Base-by-base conservation (phyloP, 2,888 invertebrate genomes). In the Dysmachus trigonus region DNA sequence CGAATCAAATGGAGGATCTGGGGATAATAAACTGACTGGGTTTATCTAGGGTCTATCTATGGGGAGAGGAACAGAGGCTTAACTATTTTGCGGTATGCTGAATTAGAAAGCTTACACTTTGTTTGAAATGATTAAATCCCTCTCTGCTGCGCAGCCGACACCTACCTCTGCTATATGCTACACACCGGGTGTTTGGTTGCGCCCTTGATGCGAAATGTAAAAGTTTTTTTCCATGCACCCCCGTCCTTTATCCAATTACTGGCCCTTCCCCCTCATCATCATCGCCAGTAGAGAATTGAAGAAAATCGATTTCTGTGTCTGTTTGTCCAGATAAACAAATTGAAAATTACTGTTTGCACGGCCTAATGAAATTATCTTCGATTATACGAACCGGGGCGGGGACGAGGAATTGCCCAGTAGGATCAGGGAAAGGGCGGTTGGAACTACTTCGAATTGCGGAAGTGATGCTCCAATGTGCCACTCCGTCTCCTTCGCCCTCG, bases 321-420 rank as follows among this genome's bases (percentile, higher is more conserved):
- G 71, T 85, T 85, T 76, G 85, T 62, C 35, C 76, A 85, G 79
- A 76, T 86, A 86, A 85, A 77, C 85, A 84, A 86, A 87, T 87
- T 86, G 87, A 85, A 87, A 87, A 86, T 86, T 87, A 86, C 87
- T 87, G 84, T 87, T 87, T 87, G 87, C 86, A 79, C 83, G 71
- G 87, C 87, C 85, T 87, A 87, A 87, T 87, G 85, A 87, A 87
- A 87, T 86, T 87, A 86, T 87, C 85, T 77, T 81, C 85, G 79
- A 76, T 76, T 76, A 76, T 35, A 27, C 51, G 2, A 33, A 33
- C n/a, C n/a, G n/a, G n/a, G n/a, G 73, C 47, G 33, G 18, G 47
- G 41, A 22, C 47, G 47, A 27, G 15, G 4, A 6, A 15, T 15
- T 18, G 33, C 15, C 13, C 73, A n/a, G 2, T 13, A 33, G 33